phyloP scores from a whole-genome alignment of 2,113 vertebrate species.

The Chloebia gouldiae region DNA sequence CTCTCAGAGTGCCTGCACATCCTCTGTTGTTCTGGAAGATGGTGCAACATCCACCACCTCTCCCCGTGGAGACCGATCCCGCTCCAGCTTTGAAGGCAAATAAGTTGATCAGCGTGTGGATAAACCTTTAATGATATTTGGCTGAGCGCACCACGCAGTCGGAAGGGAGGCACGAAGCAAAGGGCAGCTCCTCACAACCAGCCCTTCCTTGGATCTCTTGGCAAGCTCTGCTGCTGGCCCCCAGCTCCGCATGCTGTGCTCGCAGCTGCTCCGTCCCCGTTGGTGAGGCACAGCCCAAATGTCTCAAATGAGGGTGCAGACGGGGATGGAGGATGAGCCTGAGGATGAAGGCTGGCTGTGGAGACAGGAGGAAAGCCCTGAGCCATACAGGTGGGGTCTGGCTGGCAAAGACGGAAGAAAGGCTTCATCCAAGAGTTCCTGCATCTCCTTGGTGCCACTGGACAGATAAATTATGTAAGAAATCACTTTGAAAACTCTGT shows the following conservation, averaged over 20 bases:
- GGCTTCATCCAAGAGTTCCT: neutral
- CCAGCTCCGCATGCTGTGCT: conserved; percentile 3
- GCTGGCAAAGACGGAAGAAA: neutral
- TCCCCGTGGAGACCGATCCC: rapidly evolving
- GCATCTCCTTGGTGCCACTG: neutral
- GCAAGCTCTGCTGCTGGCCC: conserved; percentile 32
- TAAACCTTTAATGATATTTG: conserved; percentile 10
- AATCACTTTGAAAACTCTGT: neutral
- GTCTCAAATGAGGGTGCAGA: neutral
- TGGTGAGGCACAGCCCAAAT: neutral
- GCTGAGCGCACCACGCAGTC: neutral
- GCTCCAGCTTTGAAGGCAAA: neutral
- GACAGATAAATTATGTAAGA: neutral
- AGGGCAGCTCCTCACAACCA: conserved; percentile 20
- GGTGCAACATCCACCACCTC: neutral
- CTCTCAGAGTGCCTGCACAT: rapidly evolving
- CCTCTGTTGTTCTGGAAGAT: neutral
- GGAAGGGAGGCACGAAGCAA: neutral
- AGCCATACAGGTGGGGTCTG: neutral
- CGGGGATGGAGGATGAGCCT: neutral
- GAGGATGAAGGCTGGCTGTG: neutral
- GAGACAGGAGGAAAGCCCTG: neutral
- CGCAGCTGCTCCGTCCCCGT: neutral
- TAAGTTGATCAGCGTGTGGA: neutral
- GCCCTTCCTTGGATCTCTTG: conserved; percentile 8